Conservation (phyloP, 2,113 vertebrate genomes). For the Benthochromis sp. region DNA sequence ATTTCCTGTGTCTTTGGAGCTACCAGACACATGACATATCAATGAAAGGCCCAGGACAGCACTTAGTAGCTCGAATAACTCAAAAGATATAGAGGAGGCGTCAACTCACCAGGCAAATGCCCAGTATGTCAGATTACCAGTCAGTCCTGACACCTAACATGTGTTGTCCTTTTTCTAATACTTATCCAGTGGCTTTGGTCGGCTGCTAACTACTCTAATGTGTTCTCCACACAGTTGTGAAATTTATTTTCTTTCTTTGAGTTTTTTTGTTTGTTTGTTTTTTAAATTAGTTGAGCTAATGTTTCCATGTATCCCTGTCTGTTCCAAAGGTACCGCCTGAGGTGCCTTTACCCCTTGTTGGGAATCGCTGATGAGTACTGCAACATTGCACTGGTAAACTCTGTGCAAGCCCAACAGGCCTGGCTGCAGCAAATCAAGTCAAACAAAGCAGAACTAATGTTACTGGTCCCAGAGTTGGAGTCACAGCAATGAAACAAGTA, state of each 20-base stretch:
- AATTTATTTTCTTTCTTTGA: not conserved
- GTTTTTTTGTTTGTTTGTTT: not conserved
- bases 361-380: not conserved
- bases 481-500: not conserved
- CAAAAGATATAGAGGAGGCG: not conserved
- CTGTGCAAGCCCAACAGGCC: not conserved
- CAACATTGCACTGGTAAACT: not conserved
- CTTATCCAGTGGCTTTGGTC: not conserved
- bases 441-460: not conserved
- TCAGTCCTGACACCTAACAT: not conserved
- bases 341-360: not conserved
- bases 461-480: not conserved
- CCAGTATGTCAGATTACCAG: not conserved
- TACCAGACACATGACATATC: not conserved
- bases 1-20: not conserved
- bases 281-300: not conserved
- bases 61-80: not conserved
- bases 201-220: not conserved
- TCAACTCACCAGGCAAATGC: not conserved
- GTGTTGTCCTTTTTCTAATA: accelerated
- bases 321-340: not conserved
- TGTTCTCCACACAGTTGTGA: not conserved
- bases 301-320: not conserved
- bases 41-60: not conserved
- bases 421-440: not conserved